Evolutionary conservation across 1,140 invertebrate genomes (phyloP).

Genomic region (Bombus haemorrhoidalis): DNA sequence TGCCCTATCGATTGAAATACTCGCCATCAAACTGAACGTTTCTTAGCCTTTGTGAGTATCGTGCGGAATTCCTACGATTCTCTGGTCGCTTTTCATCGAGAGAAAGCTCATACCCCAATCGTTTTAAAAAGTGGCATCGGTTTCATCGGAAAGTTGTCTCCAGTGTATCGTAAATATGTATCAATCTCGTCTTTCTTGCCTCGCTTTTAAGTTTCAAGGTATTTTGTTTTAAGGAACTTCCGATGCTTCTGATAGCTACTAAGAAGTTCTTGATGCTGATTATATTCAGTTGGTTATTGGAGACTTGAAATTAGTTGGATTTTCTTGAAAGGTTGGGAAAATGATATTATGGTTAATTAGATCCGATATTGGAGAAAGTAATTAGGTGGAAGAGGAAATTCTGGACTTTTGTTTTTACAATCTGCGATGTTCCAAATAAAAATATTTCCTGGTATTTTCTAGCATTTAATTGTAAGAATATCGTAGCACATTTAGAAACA

Average conservation of each 20-base stretch:
- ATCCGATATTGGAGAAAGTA: neutral
- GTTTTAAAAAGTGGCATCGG: neutral
- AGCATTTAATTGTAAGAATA: no score
- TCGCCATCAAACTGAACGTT: neutral
- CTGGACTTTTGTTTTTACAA: neutral
- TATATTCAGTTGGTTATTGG: neutral
- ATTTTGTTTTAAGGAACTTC: neutral
- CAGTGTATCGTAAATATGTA: neutral
- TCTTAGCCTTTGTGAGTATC: neutral
- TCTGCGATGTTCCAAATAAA: no score
- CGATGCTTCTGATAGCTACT: neutral
- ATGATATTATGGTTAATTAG: neutral
- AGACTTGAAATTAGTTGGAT: neutral
- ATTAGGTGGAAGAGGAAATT: neutral
- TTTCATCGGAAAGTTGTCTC: neutral
- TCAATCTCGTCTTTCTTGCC: neutral
- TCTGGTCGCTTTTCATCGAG: neutral
- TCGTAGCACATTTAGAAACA: no score
- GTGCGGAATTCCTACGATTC: neutral
- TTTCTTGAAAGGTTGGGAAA: neutral
- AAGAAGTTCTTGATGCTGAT: neutral
- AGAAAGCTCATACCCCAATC: neutral
- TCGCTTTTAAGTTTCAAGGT: neutral
- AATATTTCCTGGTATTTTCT: no score
- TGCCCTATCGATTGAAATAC: conserved; percentile 1